A percentile compares a stretch with the other conserved stretches of the same genome.
phyloP scores from a whole-genome alignment of 2,113 vertebrate species.

The Amphiprion ocellaris region DNA sequence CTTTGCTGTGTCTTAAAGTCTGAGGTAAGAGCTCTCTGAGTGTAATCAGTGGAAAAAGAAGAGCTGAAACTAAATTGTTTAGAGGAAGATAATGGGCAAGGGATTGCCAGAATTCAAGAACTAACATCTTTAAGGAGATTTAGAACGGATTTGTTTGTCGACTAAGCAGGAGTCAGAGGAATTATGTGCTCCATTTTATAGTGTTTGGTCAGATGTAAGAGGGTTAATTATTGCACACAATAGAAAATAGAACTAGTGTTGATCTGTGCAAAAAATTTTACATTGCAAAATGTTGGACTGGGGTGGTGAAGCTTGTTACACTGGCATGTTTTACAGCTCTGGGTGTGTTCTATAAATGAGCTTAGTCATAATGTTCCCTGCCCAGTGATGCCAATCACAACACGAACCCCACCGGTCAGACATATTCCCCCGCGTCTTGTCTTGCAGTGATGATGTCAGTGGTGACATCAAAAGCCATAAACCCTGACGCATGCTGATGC shows the following conservation, averaged over 20 bases:
- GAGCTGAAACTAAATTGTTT: conserved; percentile 61
- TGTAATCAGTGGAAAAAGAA: conserved; percentile 56
- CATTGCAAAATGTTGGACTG: background rate
- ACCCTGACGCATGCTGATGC: conserved; percentile 43
- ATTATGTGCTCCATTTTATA: conserved; percentile 25
- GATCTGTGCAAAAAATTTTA: background rate
- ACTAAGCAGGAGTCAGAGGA: conserved; percentile 18
- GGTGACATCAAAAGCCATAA: conserved; percentile 57
- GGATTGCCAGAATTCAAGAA: conserved; percentile 28
- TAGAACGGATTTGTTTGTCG: conserved; percentile 46
- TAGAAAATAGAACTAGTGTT: background rate
- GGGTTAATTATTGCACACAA: conserved; percentile 22
- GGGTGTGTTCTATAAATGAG: conserved; percentile 68
- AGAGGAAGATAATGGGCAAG: conserved; percentile 42
- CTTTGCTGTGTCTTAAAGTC: conserved; percentile 41
- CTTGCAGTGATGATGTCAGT: conserved; percentile 70
- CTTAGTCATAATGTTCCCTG: conserved; percentile 70
- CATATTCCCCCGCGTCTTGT: conserved; percentile 60
- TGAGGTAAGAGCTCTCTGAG: conserved; percentile 54
- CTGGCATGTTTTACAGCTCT: conserved; percentile 54
- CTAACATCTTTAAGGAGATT: conserved; percentile 41
- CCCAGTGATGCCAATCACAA: conserved; percentile 71
- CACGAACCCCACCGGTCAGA: conserved; percentile 49
- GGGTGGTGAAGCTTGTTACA: conserved; percentile 34
- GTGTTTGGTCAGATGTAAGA: conserved; percentile 46